These are phyloP conservation scores for Trematocara unimaculatum DNA, from an alignment of 2,113 vertebrate species.

Conservation along the genomic window DNA sequence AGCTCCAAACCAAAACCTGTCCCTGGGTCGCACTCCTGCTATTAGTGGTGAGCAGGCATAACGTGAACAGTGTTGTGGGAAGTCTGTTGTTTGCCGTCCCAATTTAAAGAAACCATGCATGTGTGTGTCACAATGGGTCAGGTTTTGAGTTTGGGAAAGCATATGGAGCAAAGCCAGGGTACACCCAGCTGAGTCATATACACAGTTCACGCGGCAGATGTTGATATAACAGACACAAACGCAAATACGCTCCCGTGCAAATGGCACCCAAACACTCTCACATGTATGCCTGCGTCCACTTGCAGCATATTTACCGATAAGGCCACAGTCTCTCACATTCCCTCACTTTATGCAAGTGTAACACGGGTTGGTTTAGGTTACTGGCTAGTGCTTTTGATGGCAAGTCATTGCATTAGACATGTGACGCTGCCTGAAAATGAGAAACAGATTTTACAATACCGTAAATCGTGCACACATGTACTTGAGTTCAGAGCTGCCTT, in stretches of 20 bases:
- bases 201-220: constrained; percentile 30
- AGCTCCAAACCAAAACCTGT: background rate
- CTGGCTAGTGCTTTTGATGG: background rate
- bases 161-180: constrained; percentile 7
- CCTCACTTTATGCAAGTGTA: background rate
- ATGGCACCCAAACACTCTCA: constrained; percentile 13
- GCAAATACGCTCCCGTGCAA: background rate
- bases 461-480: background rate
- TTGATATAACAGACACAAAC: constrained; percentile 1
- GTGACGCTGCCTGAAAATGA: background rate
- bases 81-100: background rate
- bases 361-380: background rate
- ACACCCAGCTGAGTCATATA: constrained; percentile 35
- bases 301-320: background rate
- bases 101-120: background rate
- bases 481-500: background rate
- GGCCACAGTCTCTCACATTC: background rate
- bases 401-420: background rate
- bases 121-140: background rate
- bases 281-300: background rate
- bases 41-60: background rate
- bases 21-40: background rate
- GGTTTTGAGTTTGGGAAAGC: background rate
- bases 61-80: background rate
- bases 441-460: background rate